Evolutionary conservation across 1,140 invertebrate genomes (phyloP), one percentile per base, ranked within the genome.

Genomic region (Prorops nasuta): DNA sequence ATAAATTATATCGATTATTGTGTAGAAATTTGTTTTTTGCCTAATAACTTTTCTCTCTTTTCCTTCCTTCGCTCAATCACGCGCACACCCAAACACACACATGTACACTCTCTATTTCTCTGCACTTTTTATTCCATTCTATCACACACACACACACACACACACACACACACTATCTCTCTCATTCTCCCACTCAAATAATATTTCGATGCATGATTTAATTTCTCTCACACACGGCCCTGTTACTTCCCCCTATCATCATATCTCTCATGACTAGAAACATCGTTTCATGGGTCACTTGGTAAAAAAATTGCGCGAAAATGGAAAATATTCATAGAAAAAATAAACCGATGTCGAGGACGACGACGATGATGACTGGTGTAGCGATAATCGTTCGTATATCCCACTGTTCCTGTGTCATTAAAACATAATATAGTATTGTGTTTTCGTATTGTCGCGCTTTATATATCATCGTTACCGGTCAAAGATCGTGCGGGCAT

Each of bases 211-310:
- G 54, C 55, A n/a, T n/a, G n/a, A n/a, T n/a, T n/a, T n/a, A 60
- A 50, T 37, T 20, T 49, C 34, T 49, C 44, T 24, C 38, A 47
- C 44, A 28, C 18, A 48, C 50, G 31, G 37, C 38, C 52, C 35
- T 45, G 52, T 49, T 45, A 59, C 58, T 61, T 62, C 52, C 63
- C 59, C 49, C 50, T 61, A 54, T 58, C 56, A 60, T 64, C 63
- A n/a, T n/a, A n/a, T n/a, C 54, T 54, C 66, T 57, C 58, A 68
- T 72, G 73, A 74, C 73, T 76, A 76, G 72, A 77, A 72, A 65
- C 64, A 64, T 72, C 58, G 56, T 66, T 67, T 71, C 67, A 4
- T 56, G 55, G 55, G 58, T 72, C 54, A 66, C 67, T 71, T 71
- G 60, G 61, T 72, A 74, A 74, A 76, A 76, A 74, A 74, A 72